These are phyloP conservation scores for Psettodes erumei DNA, from an alignment of 2,113 vertebrate genomes.

Conservation along the genomic window DNA sequence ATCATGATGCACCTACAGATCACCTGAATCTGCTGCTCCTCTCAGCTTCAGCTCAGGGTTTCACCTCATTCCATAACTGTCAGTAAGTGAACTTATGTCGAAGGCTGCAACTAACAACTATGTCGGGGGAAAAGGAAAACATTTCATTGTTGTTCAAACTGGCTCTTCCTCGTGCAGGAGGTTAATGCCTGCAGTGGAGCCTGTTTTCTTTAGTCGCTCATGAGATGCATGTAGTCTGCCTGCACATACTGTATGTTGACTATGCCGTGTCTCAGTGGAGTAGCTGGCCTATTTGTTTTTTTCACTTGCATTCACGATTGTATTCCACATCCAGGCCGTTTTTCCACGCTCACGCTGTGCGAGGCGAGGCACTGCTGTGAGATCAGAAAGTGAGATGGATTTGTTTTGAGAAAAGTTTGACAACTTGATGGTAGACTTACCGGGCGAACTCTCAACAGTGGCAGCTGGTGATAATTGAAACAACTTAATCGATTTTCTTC, in stretches of 20 bases:
- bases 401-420: constrained; percentile 30
- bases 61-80: too few relatives aligned
- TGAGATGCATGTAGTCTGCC: constrained; percentile 21
- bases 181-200: constrained; percentile 22
- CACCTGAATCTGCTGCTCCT: too few relatives aligned
- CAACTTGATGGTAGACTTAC: constrained; percentile 23
- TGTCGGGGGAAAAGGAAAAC: background rate
- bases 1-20: too few relatives aligned
- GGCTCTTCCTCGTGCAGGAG: constrained; percentile 24
- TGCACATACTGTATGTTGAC: constrained; percentile 29
- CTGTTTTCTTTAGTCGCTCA: constrained; percentile 32
- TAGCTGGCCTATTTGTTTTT: constrained; percentile 44
- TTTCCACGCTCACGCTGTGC: background rate
- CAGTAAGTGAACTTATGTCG: too few relatives aligned
- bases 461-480: constrained; percentile 54
- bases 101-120: background rate
- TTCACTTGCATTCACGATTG: constrained; percentile 48
- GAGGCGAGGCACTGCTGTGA: background rate
- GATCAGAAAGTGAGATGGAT: constrained; percentile 12
- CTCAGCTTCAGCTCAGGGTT: too few relatives aligned
- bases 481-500: constrained; percentile 52
- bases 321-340: constrained; percentile 20
- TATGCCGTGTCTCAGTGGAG: constrained; percentile 21
- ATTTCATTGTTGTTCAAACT: too few relatives aligned
- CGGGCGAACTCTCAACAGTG: constrained; percentile 40